These are phyloP conservation scores for Coleophora deauratella DNA, from an alignment of 2,888 invertebrate species.

Conservation along the genomic window DNA sequence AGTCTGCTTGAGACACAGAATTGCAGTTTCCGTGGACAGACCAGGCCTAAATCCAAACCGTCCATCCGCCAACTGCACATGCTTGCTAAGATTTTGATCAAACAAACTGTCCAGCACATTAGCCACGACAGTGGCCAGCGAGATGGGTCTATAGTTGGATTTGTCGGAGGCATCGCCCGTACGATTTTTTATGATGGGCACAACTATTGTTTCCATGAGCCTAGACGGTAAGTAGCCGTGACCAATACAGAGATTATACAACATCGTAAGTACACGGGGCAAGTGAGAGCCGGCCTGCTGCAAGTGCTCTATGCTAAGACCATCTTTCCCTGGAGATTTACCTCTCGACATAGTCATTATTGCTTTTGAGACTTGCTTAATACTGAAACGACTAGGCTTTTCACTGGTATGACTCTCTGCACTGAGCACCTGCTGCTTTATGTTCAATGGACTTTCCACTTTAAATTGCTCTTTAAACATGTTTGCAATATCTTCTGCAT, in stretches of 20 bases:
- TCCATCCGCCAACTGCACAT: neutral
- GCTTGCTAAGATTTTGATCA: neutral
- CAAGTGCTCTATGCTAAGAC: constrained; percentile 11
- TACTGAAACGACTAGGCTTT: neutral
- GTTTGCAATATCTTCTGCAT: neutral
- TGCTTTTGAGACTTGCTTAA: neutral
- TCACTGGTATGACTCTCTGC: neutral
- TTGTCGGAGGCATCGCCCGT: neutral
- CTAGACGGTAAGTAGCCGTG: neutral
- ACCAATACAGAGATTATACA: neutral
- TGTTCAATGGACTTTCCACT: neutral
- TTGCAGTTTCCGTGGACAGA: neutral
- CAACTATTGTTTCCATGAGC: neutral
- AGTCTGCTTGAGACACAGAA: neutral
- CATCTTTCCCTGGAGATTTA: constrained; percentile 11
- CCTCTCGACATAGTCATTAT: constrained; percentile 7
- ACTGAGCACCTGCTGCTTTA: neutral
- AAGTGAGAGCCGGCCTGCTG: constrained; percentile 7
- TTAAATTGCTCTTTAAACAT: neutral
- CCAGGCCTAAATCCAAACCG: too few species aligned
- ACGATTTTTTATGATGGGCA: neutral
- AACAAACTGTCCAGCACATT: too few species aligned
- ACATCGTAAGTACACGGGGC: constrained; percentile 4
- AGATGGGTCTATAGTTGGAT: neutral
- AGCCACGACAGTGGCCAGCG: too few species aligned